Conservation (phyloP, 2,888 invertebrate species). For the Drosophila limbata region DNA sequence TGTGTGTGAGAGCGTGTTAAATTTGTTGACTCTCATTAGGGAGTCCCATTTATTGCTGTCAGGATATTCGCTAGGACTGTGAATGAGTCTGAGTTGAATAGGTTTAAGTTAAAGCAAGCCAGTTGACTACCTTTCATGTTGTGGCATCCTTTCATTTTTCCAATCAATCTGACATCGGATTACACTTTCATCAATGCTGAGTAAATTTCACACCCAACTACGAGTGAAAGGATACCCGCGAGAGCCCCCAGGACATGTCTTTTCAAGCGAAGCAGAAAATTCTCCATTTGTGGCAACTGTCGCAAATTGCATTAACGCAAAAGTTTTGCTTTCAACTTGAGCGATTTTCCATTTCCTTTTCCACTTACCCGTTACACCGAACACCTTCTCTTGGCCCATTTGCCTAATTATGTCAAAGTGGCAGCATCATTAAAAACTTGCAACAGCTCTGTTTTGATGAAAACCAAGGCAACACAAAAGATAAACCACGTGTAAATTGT, state of each 20-base stretch:
- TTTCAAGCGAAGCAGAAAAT: constrained; percentile 61
- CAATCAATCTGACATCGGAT: constrained; percentile 55
- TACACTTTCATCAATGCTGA: constrained; percentile 44
- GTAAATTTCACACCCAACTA: constrained; percentile 41
- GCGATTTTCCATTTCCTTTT: constrained; percentile 55
- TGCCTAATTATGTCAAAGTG: constrained; percentile 76
- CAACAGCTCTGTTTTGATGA: constrained; percentile 64
- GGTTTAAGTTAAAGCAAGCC: constrained; percentile 1
- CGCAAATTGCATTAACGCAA: constrained; percentile 76
- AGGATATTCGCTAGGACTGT: constrained; percentile 17
- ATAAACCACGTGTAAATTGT: constrained; percentile 17
- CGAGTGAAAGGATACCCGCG: background rate
- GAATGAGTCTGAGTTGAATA: constrained; percentile 14
- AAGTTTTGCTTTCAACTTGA: constrained; percentile 76
- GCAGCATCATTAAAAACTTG: constrained; percentile 77
- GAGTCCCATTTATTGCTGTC: constrained; percentile 46
- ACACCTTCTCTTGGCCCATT: constrained; percentile 51
- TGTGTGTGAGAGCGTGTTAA: constrained; percentile 4
- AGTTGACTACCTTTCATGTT: constrained; percentile 12
- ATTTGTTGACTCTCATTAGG: constrained; percentile 32
- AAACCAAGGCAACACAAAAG: constrained; percentile 47
- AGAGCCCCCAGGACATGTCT: constrained; percentile 18
- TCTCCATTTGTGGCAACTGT: constrained; percentile 77
- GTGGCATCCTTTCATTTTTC: constrained; percentile 30
- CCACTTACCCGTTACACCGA: constrained; percentile 4